Evolutionary conservation across 2,888 invertebrate species (phyloP).

Genomic region (Actias luna): DNA sequence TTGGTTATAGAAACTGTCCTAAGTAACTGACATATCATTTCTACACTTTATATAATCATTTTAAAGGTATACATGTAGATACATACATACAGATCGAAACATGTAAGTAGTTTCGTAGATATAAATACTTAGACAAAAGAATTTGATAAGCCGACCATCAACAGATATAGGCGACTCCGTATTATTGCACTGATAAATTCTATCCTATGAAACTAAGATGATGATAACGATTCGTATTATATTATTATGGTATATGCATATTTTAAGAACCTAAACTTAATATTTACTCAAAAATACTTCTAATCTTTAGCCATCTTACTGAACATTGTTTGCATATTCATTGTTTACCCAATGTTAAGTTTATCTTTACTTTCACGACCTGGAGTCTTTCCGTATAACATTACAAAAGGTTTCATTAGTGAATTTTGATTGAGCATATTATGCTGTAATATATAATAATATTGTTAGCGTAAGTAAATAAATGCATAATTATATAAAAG

Average conservation of each 20-base stretch:
- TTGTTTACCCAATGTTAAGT: background rate
- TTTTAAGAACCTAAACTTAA: background rate
- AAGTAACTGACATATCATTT: background rate
- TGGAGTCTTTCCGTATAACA: too few species aligned
- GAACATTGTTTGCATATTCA: background rate
- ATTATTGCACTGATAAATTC: background rate
- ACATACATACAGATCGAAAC: too few species aligned
- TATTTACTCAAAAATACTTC: background rate
- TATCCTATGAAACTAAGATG: background rate
- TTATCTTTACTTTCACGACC: background rate
- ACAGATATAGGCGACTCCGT: background rate
- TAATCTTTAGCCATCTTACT: background rate
- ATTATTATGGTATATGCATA: background rate
- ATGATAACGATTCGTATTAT: background rate
- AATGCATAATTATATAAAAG: too few species aligned
- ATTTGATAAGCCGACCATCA: background rate
- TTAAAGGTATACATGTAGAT: background rate
- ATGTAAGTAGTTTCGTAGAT: background rate
- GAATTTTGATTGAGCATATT: too few species aligned
- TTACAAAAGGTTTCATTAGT: too few species aligned
- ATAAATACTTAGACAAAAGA: background rate
- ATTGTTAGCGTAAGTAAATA: too few species aligned
- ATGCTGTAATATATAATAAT: background rate
- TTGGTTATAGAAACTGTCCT: background rate
- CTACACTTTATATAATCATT: too few species aligned